A percentile compares a stretch with the other conserved stretches of the same genome.
These are phyloP conservation scores for Serilophus lunatus DNA, from an alignment of 2,113 vertebrate genomes.

Conservation along the genomic window DNA sequence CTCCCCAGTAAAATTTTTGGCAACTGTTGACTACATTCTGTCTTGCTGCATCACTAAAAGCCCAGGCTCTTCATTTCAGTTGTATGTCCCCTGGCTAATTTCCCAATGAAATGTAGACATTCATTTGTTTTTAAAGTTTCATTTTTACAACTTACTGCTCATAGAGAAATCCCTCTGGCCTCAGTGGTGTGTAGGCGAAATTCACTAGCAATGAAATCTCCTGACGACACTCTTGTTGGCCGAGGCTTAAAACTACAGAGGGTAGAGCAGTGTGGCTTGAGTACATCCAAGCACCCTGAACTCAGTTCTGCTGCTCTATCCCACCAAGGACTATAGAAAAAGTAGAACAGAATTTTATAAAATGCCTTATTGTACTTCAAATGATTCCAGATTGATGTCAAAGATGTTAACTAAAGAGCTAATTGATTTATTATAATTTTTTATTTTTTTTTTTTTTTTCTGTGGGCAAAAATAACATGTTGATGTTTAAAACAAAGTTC, in stretches of 20 bases:
- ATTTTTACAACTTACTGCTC: background rate
- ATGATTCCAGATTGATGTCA: background rate
- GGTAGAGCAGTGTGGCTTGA: background rate
- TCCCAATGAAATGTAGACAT: background rate
- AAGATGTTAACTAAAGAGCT: background rate
- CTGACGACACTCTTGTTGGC: background rate
- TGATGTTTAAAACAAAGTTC: background rate
- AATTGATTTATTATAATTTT: background rate
- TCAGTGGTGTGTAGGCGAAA: background rate
- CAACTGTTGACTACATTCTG: slow-evolving; percentile 1
- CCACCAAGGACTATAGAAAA: background rate
- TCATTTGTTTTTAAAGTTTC: background rate
- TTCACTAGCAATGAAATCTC: background rate
- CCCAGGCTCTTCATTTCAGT: background rate
- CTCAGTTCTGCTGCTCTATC: background rate
- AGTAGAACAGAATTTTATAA: background rate
- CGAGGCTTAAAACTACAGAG: rapidly evolving
- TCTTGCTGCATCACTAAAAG: background rate
- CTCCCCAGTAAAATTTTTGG: slow-evolving; percentile 12
- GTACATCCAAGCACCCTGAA: background rate
- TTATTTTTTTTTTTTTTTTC: too few species aligned
- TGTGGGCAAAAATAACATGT: background rate
- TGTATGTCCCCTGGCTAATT: background rate
- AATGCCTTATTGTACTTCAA: background rate
- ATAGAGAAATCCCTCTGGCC: background rate